Base-by-base conservation (phyloP, 2,888 invertebrate species). In the Euclidia mi region DNA sequence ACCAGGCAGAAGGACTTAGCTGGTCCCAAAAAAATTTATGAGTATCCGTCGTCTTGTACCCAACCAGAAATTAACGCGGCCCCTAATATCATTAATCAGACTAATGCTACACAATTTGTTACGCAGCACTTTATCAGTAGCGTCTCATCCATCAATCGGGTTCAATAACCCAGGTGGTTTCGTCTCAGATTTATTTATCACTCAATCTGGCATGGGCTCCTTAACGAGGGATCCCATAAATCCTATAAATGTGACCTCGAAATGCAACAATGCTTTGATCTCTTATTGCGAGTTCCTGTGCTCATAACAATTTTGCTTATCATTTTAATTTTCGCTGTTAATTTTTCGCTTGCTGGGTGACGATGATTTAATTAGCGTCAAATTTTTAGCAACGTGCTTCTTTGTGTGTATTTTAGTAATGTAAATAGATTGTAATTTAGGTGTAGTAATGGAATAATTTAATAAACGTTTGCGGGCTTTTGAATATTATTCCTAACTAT, bases 141-240 rank as follows among this genome's bases (percentile, higher is more conserved):
- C 47, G 41, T 67, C 61, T 44, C 58, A 74, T 76, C 75, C 40
- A 77, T 76, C 77, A 76, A 71, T 62, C 53, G 35, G 40, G 63
- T 53, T 51, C 59, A 67, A 62, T 65, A 64, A 66, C 64, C 64
- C 66, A 70, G 65, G 59, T 75, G 72, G n/a, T 70, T 59, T 58
- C 42, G 17, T 46, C 48, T 43, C 40, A 52, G 4, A 46, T 41
- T 76, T 77, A 75, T 77, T 75, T 77, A 77, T 77, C 66, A 59
- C 78, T 65, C 65, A 76, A 77, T 76, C 71, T 69, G 53, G 51
- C 9, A 28, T 12, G 17, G 62, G 41, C 12, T 44, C 32, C 57
- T 64, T 67, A 67, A 67, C 44, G 51, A 44, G 56, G 49, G 14
- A 56, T 43, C 62, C 45, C 58, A 56, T 72, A 72, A 71, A 71